Base-by-base conservation (phyloP, 1,140 invertebrate species). In the Nasonia longicornis region DNA sequence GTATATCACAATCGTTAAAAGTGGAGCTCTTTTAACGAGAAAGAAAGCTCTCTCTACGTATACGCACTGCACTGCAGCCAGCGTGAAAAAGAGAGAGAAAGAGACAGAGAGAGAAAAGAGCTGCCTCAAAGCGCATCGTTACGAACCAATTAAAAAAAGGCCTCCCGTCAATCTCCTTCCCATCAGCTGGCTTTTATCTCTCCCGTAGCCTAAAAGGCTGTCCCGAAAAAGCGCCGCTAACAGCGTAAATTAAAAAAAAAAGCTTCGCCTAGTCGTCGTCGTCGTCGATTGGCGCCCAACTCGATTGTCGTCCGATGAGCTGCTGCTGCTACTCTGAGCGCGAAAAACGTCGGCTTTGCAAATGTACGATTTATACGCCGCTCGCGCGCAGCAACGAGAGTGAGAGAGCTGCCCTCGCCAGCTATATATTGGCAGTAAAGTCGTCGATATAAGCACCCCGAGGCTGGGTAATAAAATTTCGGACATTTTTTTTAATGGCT, bases 251-350 rank as follows among this genome's bases (percentile, higher is more conserved):
- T 71, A 71, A 78, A 71, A 78, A 58, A 70, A 72, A 72, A 14
- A 79, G 70, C 52, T 1, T 4, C 31, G 38, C 38, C 7, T 38
- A 4, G 38, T 58, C 52, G 52, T 58, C 20, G 52, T 58, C 52
- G 16, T 58, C 52, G 20, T 45, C 38, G 72, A 75, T 80, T 80
- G 72, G 64, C 64, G 58, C 52, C 64, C n/a, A 75, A 80, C 22
- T 75, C 45, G 79, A 75, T 80, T 80, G 79, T 80, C 70, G 72
- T 31, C 63, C 72, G 35, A 75, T 66, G 73, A 74, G 26, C 35
- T 35, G 26, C 26, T 26, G 26, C 26, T 26, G 26, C 26, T 26
- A 3, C 31, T 78, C 11, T 69, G 20, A 20, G n/a, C 14, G 63
- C 29, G 73, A 52, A 72, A 58, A 42, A 70, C 29, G 42, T 42